Evolutionary conservation across 2,888 invertebrate genomes (phyloP).

Genomic region (Netelia melanura): DNA sequence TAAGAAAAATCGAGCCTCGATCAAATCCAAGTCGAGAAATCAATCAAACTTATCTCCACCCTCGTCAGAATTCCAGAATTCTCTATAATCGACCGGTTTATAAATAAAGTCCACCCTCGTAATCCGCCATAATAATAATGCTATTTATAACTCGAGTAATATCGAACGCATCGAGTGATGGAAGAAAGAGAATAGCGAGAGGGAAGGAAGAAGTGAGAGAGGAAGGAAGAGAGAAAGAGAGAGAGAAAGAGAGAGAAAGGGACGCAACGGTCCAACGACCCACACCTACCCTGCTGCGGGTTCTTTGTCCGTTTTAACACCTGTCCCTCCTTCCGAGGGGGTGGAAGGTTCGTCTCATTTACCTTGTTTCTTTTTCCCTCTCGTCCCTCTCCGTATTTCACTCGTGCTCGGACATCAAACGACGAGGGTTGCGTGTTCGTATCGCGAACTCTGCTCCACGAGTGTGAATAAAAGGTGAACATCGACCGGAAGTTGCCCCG

Average conservation of each 20-base stretch:
- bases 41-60: too few relatives aligned
- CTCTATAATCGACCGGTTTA: neutral
- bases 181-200: constrained; percentile 15
- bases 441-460: constrained; percentile 49
- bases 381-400: constrained; percentile 7
- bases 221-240: constrained; percentile 13
- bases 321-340: constrained; percentile 56
- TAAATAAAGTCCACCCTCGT: constrained; percentile 18
- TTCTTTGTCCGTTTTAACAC: constrained; percentile 64
- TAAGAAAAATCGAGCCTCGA: too few relatives aligned
- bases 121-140: neutral
- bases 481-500: constrained; percentile 65
- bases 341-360: constrained; percentile 49
- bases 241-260: constrained; percentile 19
- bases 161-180: constrained; percentile 12
- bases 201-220: constrained; percentile 1
- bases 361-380: constrained; percentile 42
- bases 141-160: constrained; percentile 2
- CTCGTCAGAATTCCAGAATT: too few relatives aligned
- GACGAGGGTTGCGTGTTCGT: constrained; percentile 60
- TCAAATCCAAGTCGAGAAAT: too few relatives aligned
- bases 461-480: constrained; percentile 55
- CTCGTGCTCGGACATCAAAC: constrained; percentile 48
- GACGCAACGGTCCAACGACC: constrained; percentile 59
- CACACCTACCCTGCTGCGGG: constrained; percentile 37